These are phyloP conservation scores for Crematogaster levior DNA, from an alignment of 2,888 invertebrate species.

Conservation along the genomic window DNA sequence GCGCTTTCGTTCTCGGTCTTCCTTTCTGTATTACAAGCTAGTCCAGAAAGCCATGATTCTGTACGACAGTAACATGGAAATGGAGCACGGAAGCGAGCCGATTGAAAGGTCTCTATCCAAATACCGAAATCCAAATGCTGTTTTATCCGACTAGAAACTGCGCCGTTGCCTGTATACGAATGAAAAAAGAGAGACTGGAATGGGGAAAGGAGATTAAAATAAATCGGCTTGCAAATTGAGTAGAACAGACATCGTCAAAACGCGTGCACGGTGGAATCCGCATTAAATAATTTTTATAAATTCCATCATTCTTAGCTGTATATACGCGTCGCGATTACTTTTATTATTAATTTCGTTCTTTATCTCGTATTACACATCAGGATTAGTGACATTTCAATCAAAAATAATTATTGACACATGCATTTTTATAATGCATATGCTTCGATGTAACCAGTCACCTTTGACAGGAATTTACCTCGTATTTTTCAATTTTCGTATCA, in stretches of 20 bases:
- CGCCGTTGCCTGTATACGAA: slow-evolving; percentile 14
- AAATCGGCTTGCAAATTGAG: slow-evolving; percentile 62
- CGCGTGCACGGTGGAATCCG: background rate
- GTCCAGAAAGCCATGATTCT: slow-evolving; percentile 66
- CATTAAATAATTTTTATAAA: slow-evolving; percentile 26
- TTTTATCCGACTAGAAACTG: slow-evolving; percentile 48
- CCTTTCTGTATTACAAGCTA: slow-evolving; percentile 57
- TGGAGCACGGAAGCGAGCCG: slow-evolving; percentile 64
- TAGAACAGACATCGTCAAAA: slow-evolving; percentile 25
- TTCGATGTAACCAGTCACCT: background rate
- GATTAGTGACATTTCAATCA: background rate
- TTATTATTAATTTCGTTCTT: slow-evolving; percentile 3
- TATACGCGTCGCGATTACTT: background rate
- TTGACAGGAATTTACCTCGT: slow-evolving; percentile 11
- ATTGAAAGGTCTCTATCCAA: slow-evolving; percentile 67
- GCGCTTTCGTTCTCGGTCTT: background rate
- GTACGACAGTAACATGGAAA: slow-evolving; percentile 62
- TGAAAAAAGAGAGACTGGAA: slow-evolving; percentile 22
- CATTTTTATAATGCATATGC: background rate
- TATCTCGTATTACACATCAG: background rate
- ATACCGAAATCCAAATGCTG: slow-evolving; percentile 59
- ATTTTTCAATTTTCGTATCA: slow-evolving; percentile 27
- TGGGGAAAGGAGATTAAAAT: slow-evolving; percentile 56
- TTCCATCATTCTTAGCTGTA: background rate
- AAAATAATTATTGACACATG: background rate